Base-by-base conservation (phyloP, 2,797 vertebrate genomes). In the Helostoma temminkii region DNA sequence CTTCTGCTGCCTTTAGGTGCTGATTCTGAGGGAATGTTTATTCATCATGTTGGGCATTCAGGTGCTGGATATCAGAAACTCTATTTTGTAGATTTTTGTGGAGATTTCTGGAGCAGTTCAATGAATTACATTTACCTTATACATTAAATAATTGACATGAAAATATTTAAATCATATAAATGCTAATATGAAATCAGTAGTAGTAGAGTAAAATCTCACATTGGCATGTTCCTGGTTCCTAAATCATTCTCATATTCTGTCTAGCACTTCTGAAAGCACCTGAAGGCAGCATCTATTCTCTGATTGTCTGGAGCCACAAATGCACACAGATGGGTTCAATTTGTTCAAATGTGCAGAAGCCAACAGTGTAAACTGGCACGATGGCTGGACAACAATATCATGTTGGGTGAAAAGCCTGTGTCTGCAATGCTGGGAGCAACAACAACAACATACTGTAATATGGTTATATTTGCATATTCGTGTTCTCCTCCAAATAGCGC, bases 1-100 rank as follows among this genome's bases (percentile, higher is more conserved):
- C 32, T 73, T 26, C 14, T 73, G 62, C 73, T 83, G 53, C 76
- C 76, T 83, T 71, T 67, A 80, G 50, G 55, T 78, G 64, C 26
- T 69, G 36, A 43, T 58, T 63, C 10, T 59, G 19, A 28, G 25
- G 46, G 45, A 28, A 56, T 21, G 21, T 54, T 53, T 7, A n/a
- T n/a, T 6, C 5, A 18, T 22, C 19, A 42, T 15, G 30, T 28
- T 34, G 65, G 14, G 26, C 4, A 2, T 65, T 70, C 16, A 34
- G 26, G 5, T 47, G 36, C 26, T 45, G 25, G 9, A 43, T 59
- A 46, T 55, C 25, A 39, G 25, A 36, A 52, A 6, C 4, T 37
- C 4, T 3, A n/a, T 19, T n/a, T 15, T 2, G 7, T 28, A 14
- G 1, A 7, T 43, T 34, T 28, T 10, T 1, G 2, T 41, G 34